Percentiles rank a stretch among this genome's conserved stretches.
Conservation (phyloP, 2,113 vertebrate species). For the Parus major region DNA sequence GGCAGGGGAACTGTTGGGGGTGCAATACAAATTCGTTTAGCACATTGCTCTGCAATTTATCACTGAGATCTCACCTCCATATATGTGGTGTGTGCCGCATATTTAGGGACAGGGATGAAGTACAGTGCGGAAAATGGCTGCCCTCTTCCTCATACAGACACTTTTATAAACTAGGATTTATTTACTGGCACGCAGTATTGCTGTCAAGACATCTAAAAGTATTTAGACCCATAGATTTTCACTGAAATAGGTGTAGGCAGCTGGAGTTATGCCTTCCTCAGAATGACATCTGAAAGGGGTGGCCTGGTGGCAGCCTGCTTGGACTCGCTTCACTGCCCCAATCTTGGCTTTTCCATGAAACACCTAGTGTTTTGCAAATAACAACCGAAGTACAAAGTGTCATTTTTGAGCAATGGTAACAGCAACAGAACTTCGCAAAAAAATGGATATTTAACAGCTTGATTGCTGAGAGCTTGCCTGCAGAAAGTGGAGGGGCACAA, state of each 20-base stretch:
- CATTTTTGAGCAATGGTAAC: neutral
- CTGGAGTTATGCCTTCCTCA: neutral
- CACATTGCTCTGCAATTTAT: slow-evolving; percentile 10
- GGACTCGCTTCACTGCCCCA: neutral
- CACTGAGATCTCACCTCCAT: neutral
- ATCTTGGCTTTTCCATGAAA: neutral
- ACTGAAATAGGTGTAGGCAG: neutral
- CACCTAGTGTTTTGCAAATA: neutral
- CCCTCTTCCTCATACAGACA: rapidly evolving
- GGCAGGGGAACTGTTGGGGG: neutral
- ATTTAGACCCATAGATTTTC: neutral
- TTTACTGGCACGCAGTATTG: neutral
- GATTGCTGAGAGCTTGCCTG: neutral
- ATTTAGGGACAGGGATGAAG: neutral
- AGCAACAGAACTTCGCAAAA: neutral
- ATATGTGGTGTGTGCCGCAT: neutral
- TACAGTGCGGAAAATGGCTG: neutral
- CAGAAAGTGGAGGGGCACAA: neutral
- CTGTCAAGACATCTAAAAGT: neutral
- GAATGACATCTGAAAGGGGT: neutral
- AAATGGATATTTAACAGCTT: neutral
- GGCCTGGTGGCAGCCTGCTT: neutral
- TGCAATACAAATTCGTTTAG: slow-evolving; percentile 4
- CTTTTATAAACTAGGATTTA: neutral
- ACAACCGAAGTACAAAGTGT: neutral